Base-by-base conservation (phyloP, 2,888 invertebrate species). In the Aphidius colemani region DNA sequence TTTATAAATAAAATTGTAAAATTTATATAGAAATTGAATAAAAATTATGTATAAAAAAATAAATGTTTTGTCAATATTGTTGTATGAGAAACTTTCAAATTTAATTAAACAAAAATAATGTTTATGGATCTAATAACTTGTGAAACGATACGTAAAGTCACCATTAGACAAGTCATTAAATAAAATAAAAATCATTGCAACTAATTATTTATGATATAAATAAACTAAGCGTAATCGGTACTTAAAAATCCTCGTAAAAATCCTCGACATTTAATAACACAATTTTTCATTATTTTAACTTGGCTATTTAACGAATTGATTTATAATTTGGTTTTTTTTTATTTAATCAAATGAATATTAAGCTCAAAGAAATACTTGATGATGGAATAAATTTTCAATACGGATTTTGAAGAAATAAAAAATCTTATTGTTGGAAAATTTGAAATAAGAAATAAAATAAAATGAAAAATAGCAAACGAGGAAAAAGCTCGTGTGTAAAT, bases 161-260 rank as follows among this genome's bases (percentile, higher is more conserved):
- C n/a, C n/a, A 57, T 57, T 30, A 57, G 46, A 45, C 57, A 46
- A 39, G 57, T 46, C 30, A 30, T 57, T 57, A 57, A 57, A 57
- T n/a, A 46, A 18, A 57, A 57, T 57, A 57, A 18, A 18, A 18
- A 18, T 18, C 13, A 18, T 18, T 18, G 2, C 13, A 18, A 18
- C 13, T 18, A 18, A 18, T 18, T 18, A 18, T 18, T 18, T n/a
- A n/a, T n/a, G n/a, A n/a, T n/a, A n/a, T n/a, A n/a, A n/a, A n/a
- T n/a, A n/a, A n/a, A n/a, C n/a, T n/a, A n/a, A 18, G 2, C 13
- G 13, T 18, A 18, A 18, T 18, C 2, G 2, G 13, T 18, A 18
- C 2, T 18, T 18, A 18, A 18, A 18, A n/a, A n/a, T n/a, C n/a
- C n/a, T n/a, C n/a, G n/a, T n/a, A n/a, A n/a, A 18, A 18, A 18